phyloP scores from a whole-genome alignment of 2,113 vertebrate genomes.

The Vulpes ferrilata region DNA sequence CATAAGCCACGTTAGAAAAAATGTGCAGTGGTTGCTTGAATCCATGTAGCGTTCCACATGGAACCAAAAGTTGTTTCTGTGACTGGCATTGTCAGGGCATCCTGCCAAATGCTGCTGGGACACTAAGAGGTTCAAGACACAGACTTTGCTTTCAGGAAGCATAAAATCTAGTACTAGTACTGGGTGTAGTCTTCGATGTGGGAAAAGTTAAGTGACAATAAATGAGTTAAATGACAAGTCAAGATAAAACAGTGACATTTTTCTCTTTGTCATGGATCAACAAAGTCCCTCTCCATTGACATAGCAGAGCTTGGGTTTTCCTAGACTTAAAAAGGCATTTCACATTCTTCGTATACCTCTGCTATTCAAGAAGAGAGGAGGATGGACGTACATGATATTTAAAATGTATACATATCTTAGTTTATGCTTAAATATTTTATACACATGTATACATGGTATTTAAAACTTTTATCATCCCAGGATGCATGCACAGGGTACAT shows the following conservation, averaged over 20 bases:
- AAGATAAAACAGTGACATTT: neutral
- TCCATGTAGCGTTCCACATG: neutral
- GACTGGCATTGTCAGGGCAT: neutral
- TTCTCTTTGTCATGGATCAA: neutral
- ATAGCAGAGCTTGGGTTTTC: neutral
- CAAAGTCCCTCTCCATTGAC: neutral
- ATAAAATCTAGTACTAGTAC: neutral
- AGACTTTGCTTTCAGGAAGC: neutral
- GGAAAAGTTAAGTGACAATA: neutral
- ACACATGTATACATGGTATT: neutral
- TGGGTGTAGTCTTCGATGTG: neutral
- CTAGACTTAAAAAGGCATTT: neutral
- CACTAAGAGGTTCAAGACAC: neutral
- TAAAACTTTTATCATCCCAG: neutral
- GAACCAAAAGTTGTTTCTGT: neutral
- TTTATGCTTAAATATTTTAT: neutral
- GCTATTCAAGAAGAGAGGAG: neutral
- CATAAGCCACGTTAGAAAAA: neutral
- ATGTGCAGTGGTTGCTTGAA: neutral
- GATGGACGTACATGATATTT: neutral
- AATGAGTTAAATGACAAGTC: neutral
- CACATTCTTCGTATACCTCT: accelerated
- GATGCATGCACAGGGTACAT: too few species aligned
- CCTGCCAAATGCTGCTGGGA: neutral
- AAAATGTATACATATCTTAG: neutral